Evolutionary conservation across 1,140 invertebrate genomes (phyloP), one percentile per base, ranked within the genome.

Genomic region (Pemphigus obesinymphae): DNA sequence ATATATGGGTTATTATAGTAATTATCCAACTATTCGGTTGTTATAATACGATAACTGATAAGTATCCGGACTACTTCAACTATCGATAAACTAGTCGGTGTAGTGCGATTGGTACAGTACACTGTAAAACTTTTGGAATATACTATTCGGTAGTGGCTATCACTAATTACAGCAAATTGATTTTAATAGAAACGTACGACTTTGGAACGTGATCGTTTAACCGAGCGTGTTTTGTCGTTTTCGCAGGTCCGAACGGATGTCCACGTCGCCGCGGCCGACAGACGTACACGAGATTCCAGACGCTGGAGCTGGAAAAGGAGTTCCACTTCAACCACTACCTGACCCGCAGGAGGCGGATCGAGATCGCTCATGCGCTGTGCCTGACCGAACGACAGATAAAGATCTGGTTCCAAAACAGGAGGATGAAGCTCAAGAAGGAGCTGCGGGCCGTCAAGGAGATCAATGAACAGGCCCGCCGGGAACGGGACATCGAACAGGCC

Each of bases 261-360:
- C 96, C 97, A 82, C 89, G 96, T 86, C 92, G 96, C 85, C 90
- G 96, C 85, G 96, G 96, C 72, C 90, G 97, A 82, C 96, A 99
- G 88, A 99, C 97, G 4, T 99, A 99, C 90, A 98, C 96, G 82
- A 92, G 95, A 85, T 97, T 96, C 89, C 95, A 97, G 88, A 97
- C 95, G 1, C 88, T 97, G 86, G 95, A 97, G 87, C 90, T 97
- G 87, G 97, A 99, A 88, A 99, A 99, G 88, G 97, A 99, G 89
- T 99, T 99, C 88, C 97, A 99, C 88, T 99, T 97, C 89, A 98
- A 98, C 88, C 96, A 97, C 86, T 99, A 99, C 89, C 90, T 98
- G 87, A 98, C 97, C 84, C 91, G 96, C 86, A 91, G 96, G 87
- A 92, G 97, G 87, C 91, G 97, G 88, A 98, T 99, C 89, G 97